Evolutionary conservation across 2,113 vertebrate genomes (phyloP).

Genomic region (Caretta caretta): DNA sequence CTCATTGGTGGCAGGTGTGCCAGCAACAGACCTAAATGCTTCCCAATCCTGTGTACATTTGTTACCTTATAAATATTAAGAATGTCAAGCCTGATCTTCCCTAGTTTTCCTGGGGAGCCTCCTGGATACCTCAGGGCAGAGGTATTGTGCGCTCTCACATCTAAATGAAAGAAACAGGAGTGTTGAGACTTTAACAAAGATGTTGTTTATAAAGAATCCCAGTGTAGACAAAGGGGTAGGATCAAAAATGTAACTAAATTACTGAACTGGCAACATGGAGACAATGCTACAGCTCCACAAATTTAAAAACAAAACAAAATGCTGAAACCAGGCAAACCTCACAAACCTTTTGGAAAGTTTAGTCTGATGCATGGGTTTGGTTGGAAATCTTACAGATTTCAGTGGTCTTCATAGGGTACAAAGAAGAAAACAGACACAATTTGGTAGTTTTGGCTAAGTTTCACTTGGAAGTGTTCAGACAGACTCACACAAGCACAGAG

Average conservation of each 20-base stretch:
- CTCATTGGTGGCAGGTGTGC: no score
- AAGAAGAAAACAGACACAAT: neutral
- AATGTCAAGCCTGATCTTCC: neutral
- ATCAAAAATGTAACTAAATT: neutral
- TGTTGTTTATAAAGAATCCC: neutral
- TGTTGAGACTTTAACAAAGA: neutral
- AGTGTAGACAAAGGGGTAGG: neutral
- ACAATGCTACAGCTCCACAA: neutral
- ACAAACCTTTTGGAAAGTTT: neutral
- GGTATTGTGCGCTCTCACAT: neutral
- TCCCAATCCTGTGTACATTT: neutral
- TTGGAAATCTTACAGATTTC: neutral
- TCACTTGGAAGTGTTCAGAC: neutral
- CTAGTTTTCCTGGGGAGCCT: neutral
- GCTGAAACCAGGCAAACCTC: neutral
- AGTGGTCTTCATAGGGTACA: neutral
- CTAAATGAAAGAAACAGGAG: neutral
- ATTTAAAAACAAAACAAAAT: no score
- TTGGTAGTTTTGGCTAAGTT: neutral
- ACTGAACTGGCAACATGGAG: neutral
- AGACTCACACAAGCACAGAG: accelerated
- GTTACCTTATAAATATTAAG: neutral
- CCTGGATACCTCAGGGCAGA: neutral
- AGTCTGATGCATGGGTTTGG: neutral
- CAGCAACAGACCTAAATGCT: no score